These are phyloP conservation scores for Jacana jacana DNA, from an alignment of 2,113 vertebrate species.

Conservation along the genomic window DNA sequence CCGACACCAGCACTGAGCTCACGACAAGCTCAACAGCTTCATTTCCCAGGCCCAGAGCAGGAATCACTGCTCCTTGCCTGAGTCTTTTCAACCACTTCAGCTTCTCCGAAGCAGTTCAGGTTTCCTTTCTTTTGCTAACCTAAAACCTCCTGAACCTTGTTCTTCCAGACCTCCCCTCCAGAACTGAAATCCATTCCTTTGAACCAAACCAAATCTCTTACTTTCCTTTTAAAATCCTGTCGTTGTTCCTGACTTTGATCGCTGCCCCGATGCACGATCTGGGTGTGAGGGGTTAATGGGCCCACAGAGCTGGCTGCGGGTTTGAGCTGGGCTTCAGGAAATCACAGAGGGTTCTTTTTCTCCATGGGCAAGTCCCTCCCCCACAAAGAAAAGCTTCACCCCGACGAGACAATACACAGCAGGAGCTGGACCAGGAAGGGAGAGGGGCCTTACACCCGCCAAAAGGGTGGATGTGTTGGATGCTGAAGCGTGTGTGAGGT, in stretches of 20 bases:
- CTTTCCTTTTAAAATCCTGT: neutral
- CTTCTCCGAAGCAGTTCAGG: neutral
- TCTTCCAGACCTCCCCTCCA: neutral
- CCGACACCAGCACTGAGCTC: neutral
- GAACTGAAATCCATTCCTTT: neutral
- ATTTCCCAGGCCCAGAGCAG: neutral
- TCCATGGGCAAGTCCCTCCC: neutral
- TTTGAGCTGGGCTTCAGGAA: neutral
- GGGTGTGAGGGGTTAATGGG: neutral
- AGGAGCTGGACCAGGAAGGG: neutral
- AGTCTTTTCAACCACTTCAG: neutral
- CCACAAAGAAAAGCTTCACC: neutral
- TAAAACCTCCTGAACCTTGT: neutral
- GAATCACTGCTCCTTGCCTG: neutral
- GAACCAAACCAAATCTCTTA: neutral
- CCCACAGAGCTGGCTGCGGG: neutral
- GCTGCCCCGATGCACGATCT: neutral
- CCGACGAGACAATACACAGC: neutral
- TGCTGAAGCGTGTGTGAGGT: rapidly evolving
- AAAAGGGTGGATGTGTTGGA: rapidly evolving
- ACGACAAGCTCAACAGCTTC: no score
- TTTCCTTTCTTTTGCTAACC: neutral
- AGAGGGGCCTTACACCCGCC: neutral
- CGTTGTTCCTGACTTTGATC: neutral
- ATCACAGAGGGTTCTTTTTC: neutral